phyloP scores from a whole-genome alignment of 1,140 invertebrate species.

The Drosophila sproati region DNA sequence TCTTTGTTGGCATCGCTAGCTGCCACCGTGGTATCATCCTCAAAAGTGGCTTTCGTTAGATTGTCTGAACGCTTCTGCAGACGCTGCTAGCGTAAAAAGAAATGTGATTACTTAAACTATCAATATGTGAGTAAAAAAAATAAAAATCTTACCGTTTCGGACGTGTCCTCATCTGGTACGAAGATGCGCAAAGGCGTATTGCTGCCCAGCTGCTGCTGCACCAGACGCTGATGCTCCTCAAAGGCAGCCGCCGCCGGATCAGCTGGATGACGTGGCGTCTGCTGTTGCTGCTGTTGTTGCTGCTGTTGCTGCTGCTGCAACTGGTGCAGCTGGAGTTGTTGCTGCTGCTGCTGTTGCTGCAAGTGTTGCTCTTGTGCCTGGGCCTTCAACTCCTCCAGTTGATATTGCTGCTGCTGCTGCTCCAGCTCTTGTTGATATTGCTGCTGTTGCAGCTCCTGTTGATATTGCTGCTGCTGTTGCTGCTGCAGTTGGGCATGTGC shows the following conservation, averaged over 20 bases:
- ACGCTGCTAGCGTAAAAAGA: conserved; percentile 36
- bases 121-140: background rate
- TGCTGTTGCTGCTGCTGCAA: conserved; percentile 53
- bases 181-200: conserved; percentile 77
- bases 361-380: conserved; percentile 62
- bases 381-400: conserved; percentile 52
- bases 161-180: conserved; percentile 86
- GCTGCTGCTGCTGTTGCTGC: conserved; percentile 54
- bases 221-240: conserved; percentile 78
- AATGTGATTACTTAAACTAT: background rate
- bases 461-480: conserved; percentile 41
- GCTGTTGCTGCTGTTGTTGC: conserved; percentile 39
- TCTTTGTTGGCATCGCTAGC: conserved; percentile 51
- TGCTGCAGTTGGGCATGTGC: conserved; percentile 55
- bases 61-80: conserved; percentile 75
- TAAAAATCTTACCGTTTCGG: conserved; percentile 84
- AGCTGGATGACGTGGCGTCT: conserved; percentile 20
- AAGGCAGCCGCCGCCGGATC: conserved; percentile 69
- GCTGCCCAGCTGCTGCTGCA: conserved; percentile 74
- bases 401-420: conserved; percentile 52
- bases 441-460: conserved; percentile 51
- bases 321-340: conserved; percentile 26
- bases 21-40: conserved; percentile 39
- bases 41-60: conserved; percentile 55
- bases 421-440: conserved; percentile 38